Conservation (phyloP, 2,113 vertebrate species). For the Entelurus aequoreus region DNA sequence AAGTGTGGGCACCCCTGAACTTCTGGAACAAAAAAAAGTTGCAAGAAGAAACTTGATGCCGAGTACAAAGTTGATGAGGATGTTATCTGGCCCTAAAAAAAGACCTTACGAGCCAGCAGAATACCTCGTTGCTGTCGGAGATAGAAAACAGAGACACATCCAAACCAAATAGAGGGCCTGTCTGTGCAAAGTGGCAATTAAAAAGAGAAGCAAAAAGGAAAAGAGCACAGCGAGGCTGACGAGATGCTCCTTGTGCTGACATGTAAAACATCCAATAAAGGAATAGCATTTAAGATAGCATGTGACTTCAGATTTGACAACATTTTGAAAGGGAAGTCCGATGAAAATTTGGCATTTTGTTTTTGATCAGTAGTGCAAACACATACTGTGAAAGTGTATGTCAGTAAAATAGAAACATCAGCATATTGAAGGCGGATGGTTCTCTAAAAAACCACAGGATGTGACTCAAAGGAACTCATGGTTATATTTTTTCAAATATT, state of each 20-base stretch:
- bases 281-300: not conserved
- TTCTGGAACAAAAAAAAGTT: not conserved
- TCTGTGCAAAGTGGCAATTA: constrained; percentile 4
- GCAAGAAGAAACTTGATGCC: not conserved
- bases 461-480: constrained; percentile 34
- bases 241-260: not conserved
- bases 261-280: constrained; percentile 3
- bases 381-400: not conserved
- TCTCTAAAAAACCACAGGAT: constrained; percentile 12
- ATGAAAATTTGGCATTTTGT: not conserved
- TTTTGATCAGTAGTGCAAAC: not conserved
- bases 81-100: not conserved
- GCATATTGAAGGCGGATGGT: not conserved
- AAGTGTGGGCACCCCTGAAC: too few relatives aligned
- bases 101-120: constrained; percentile 3
- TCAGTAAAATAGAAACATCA: not conserved
- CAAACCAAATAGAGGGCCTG: not conserved
- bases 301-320: not conserved
- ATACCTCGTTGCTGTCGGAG: constrained; percentile 5
- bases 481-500: not conserved
- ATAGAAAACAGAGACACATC: constrained; percentile 8
- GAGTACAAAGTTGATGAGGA: not conserved
- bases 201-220: constrained; percentile 1
- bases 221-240: not conserved
- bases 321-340: too few relatives aligned